phyloP scores from a whole-genome alignment of 2,888 invertebrate genomes.

The Leucophora obtusa region DNA sequence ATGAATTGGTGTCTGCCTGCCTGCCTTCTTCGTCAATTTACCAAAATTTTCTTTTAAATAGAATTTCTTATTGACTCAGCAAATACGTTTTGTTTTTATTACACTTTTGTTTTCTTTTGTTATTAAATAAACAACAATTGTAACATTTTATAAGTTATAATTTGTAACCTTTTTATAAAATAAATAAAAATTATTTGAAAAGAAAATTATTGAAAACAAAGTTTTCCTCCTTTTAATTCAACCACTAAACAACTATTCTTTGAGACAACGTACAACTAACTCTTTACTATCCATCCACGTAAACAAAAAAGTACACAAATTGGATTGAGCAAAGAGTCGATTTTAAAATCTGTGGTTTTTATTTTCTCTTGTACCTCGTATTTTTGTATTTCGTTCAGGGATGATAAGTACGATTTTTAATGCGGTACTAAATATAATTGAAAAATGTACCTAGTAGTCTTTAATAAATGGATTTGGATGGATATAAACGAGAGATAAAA shows the following conservation, averaged over 20 bases:
- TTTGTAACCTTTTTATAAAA: not conserved
- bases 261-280: not conserved
- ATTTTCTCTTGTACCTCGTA: not conserved
- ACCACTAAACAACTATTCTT: slow-evolving; percentile 5
- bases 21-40: not conserved
- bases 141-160: not conserved
- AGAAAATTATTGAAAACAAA: not conserved
- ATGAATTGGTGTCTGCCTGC: not conserved
- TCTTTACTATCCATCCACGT: slow-evolving; percentile 59
- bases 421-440: no score
- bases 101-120: not conserved
- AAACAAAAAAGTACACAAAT: slow-evolving; percentile 46
- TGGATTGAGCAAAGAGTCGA: not conserved
- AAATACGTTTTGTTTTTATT: not conserved
- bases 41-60: not conserved
- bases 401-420: not conserved
- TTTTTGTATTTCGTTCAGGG: not conserved
- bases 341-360: not conserved
- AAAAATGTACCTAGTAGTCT: no score
- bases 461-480: no score
- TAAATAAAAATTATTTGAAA: slow-evolving; percentile 3
- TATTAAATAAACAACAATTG: not conserved
- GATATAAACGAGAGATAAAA: no score
- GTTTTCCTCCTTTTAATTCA: slow-evolving; percentile 20
- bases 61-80: not conserved